Percentiles rank a stretch among this genome's conserved stretches.
phyloP scores from a whole-genome alignment of 1,140 invertebrate species.

The Charaxes varanes region DNA sequence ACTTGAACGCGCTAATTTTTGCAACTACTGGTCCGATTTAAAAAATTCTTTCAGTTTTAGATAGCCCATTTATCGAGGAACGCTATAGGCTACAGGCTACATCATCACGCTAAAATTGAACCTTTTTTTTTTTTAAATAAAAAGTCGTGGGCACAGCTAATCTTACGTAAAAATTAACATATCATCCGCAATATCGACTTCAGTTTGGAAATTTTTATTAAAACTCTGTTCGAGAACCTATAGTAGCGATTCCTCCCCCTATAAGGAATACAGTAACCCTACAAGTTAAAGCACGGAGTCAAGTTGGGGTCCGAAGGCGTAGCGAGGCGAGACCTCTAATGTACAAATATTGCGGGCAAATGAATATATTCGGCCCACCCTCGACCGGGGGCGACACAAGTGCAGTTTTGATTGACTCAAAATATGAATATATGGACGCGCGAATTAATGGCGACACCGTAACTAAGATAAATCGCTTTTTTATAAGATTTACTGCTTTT shows the following conservation, averaged over 20 bases:
- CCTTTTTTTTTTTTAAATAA: no score
- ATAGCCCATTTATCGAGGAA: no score
- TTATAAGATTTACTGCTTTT: no score
- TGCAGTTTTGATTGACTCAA: conserved; percentile 65
- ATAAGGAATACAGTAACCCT: conserved; percentile 1
- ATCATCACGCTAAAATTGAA: no score
- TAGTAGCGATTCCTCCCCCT: conserved; percentile 6
- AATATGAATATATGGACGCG: conserved; percentile 54
- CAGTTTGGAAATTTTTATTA: not conserved
- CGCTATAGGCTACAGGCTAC: no score
- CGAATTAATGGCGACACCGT: conserved; percentile 27
- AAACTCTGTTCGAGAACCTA: conserved; percentile 4
- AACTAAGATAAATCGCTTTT: conserved; percentile 19
- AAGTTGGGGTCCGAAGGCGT: conserved; percentile 48
- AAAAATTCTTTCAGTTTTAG: no score
- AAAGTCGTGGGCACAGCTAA: no score
- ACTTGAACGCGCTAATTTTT: no score
- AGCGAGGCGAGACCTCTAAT: conserved; percentile 69
- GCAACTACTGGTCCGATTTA: no score
- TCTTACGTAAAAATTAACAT: no score
- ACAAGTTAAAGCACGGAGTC: no score
- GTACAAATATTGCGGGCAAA: conserved; percentile 72
- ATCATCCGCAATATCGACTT: no score
- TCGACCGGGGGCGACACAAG: conserved; percentile 36
- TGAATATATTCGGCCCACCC: conserved; percentile 62